Evolutionary conservation across 2,888 invertebrate species (phyloP).

Genomic region (Caenorhabditis becei): DNA sequence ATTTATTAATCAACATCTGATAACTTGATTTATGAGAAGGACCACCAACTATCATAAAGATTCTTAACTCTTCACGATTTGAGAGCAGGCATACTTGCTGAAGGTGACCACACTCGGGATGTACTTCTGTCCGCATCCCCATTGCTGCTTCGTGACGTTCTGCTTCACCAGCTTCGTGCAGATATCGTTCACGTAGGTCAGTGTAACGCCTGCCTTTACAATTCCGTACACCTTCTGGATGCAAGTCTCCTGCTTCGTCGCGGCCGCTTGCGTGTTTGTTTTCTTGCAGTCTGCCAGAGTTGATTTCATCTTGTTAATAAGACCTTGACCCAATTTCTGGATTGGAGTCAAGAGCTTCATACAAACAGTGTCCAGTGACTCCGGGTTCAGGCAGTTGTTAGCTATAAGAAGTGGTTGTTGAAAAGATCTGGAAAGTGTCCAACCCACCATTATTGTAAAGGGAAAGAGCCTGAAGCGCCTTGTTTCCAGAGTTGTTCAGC

Average conservation of each 20-base stretch:
- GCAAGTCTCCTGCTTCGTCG: slow-evolving; percentile 40
- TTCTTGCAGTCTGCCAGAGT: slow-evolving; percentile 32
- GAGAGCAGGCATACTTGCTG: slow-evolving; percentile 37
- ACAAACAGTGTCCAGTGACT: slow-evolving; percentile 27
- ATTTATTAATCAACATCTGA: too few species aligned
- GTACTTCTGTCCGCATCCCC: slow-evolving; percentile 41
- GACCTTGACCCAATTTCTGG: not conserved
- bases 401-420: slow-evolving; percentile 1
- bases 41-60: too few species aligned
- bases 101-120: slow-evolving; percentile 27
- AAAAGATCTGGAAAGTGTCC: not conserved
- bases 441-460: slow-evolving; percentile 49
- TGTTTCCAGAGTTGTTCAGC: slow-evolving; percentile 55
- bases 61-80: slow-evolving; percentile 29
- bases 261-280: slow-evolving; percentile 29
- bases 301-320: slow-evolving; percentile 25
- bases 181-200: slow-evolving; percentile 29
- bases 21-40: too few species aligned
- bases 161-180: slow-evolving; percentile 49
- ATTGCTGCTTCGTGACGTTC: slow-evolving; percentile 42
- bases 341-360: slow-evolving; percentile 18
- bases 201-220: slow-evolving; percentile 40
- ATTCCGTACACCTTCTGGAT: slow-evolving; percentile 48
- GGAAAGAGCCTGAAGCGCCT: slow-evolving; percentile 34
- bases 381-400: slow-evolving; percentile 39